Evolutionary conservation across 2,888 invertebrate genomes (phyloP).

Genomic region (Oligia strigilis): DNA sequence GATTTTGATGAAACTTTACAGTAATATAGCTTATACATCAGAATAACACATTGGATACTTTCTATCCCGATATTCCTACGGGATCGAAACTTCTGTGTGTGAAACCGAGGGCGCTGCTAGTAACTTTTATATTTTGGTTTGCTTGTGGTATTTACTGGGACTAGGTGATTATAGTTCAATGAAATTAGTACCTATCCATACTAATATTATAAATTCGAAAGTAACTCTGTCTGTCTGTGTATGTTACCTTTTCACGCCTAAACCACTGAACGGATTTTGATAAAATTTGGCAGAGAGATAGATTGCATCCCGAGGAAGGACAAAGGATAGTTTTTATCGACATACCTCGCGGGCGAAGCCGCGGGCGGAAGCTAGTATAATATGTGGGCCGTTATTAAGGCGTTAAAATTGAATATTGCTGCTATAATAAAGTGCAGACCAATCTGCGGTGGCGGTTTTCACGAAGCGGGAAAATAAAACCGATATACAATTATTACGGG

Average conservation of each 20-base stretch:
- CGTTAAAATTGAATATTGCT: constrained; percentile 58
- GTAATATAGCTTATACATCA: too few relatives aligned
- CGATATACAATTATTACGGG: constrained; percentile 43
- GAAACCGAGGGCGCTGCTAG: not conserved
- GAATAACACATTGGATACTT: not conserved
- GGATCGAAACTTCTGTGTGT: not conserved
- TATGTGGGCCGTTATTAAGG: constrained; percentile 54
- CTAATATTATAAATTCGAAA: too few relatives aligned
- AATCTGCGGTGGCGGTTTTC: constrained; percentile 32
- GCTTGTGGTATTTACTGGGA: constrained; percentile 58
- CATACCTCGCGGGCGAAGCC: too few relatives aligned
- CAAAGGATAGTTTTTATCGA: too few relatives aligned
- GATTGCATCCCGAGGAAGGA: too few relatives aligned
- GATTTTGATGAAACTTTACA: too few relatives aligned
- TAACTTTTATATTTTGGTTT: constrained; percentile 58
- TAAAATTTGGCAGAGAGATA: too few relatives aligned
- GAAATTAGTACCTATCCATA: constrained; percentile 26
- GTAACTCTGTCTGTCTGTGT: too few relatives aligned
- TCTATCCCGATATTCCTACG: not conserved
- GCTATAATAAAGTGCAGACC: constrained; percentile 52
- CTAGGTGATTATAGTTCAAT: constrained; percentile 58
- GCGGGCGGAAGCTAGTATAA: constrained; percentile 10
- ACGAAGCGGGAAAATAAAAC: constrained; percentile 41
- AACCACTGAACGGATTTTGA: too few relatives aligned
- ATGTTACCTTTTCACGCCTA: too few relatives aligned